Conservation (phyloP, 2,113 vertebrate genomes). For the Acrocephalus arundinaceus region DNA sequence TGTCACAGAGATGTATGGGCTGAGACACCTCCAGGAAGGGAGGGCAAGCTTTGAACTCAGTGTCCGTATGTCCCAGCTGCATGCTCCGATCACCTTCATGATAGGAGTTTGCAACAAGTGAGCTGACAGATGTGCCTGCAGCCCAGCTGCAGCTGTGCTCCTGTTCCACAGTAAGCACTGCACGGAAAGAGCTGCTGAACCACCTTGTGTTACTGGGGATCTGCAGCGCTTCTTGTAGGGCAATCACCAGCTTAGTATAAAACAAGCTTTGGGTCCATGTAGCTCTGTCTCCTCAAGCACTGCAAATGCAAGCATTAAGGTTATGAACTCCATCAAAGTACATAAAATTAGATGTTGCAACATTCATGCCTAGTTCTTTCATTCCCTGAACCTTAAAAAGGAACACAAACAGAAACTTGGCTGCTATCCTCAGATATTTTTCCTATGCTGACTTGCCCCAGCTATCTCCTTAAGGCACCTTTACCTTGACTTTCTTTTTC, state of each 20-base stretch:
- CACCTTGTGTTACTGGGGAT: background rate
- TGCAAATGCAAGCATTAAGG: background rate
- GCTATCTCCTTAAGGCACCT: background rate
- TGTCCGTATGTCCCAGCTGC: background rate
- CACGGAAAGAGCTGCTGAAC: rapidly evolving
- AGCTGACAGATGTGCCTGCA: background rate
- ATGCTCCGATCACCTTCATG: rapidly evolving
- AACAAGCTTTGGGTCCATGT: background rate
- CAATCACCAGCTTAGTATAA: background rate
- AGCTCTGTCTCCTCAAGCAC: background rate
- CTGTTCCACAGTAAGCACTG: background rate
- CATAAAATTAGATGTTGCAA: constrained; percentile 4
- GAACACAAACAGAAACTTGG: constrained; percentile 43
- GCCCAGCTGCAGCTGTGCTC: background rate
- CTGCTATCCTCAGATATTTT: background rate
- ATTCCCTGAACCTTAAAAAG: constrained; percentile 9
- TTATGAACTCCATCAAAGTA: constrained; percentile 19
- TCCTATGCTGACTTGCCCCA: background rate
- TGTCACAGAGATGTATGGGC: background rate
- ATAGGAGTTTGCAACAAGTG: background rate
- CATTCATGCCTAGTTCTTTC: background rate
- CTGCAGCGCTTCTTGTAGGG: background rate
- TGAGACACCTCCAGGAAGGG: background rate
- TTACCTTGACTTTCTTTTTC: background rate
- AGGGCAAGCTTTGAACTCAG: background rate